Base-by-base conservation (phyloP, 2,888 invertebrate genomes). In the Eupithecia subumbrata region DNA sequence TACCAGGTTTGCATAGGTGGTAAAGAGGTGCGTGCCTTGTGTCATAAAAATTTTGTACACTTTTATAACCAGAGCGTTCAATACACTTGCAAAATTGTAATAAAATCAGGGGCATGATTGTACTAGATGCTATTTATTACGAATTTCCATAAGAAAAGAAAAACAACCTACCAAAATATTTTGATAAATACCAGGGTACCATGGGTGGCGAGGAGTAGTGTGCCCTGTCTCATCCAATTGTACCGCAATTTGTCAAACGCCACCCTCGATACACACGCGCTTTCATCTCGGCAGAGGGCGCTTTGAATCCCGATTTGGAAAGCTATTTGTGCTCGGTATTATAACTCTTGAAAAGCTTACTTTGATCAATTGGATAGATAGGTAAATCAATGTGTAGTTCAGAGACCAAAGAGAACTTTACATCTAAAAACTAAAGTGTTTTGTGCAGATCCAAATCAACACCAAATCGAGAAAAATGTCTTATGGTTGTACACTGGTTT, bases 211-310 rank as follows among this genome's bases (percentile, higher is more conserved):
- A 75, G 71, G 56, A 71, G 77, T 37, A 70, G 79, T 82, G 79
- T 74, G 79, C 80, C 12, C 67, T 64, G 87, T 88, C 87, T 76
- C 71, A 69, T 85, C 81, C 87, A 87, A 92, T 92, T 89, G 87
- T 85, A 86, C 83, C 79, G 84, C 88, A 91, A 92, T 92, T 92
- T 90, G 90, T 92, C 92, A 92, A 82, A 76, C 78, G 78, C 81
- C 77, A 75, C 77, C 73, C 68, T 68, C 68, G 22, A 68, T 68
- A 22, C 43, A 22, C n/a, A 37, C 4, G 63, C 73, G 52, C 75
- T 77, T 77, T 77, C 73, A 75, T 75, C 77, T 75, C 73, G 34
- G 14, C 30, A 16, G 25, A 40, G 34, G 67, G 43, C 45, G 64
- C 73, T 76, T 73, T 73, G 70, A 66, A 45, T 69, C 69, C 63